These are phyloP conservation scores for Sympetrum striolatum DNA, from an alignment of 2,888 invertebrate species.

Conservation along the genomic window DNA sequence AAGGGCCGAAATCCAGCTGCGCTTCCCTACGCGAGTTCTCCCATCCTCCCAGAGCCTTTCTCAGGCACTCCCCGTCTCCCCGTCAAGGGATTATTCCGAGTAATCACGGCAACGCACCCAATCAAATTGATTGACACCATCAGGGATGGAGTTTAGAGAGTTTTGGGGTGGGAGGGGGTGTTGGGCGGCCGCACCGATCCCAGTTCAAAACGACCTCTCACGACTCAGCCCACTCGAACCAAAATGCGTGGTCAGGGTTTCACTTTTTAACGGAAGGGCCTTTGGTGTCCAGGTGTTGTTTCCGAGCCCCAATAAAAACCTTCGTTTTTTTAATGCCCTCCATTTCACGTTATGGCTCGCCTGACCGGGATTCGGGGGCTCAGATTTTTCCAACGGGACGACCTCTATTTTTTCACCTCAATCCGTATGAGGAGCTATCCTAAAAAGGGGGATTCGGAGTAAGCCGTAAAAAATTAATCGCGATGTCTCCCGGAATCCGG, in stretches of 20 bases:
- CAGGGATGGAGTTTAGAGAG: constrained; percentile 12
- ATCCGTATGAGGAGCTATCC: too few species aligned
- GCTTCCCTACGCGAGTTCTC: neutral
- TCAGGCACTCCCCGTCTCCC: neutral
- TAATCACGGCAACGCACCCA: constrained; percentile 29
- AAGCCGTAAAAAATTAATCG: too few species aligned
- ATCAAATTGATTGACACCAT: constrained; percentile 39
- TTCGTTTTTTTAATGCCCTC: neutral
- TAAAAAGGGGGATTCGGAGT: too few species aligned
- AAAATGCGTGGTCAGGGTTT: neutral
- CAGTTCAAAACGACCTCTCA: neutral
- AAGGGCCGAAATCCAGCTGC: neutral
- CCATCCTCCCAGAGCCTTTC: neutral
- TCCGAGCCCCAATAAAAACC: neutral
- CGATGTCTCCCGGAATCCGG: neutral
- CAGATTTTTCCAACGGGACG: neutral
- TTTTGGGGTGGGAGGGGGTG: neutral
- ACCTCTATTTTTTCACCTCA: neutral
- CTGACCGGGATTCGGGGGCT: neutral
- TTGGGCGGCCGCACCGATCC: neutral
- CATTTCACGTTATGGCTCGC: neutral
- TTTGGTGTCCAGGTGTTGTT: neutral
- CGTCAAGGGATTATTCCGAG: neutral
- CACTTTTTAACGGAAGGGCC: neutral
- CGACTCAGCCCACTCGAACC: neutral